phyloP scores from a whole-genome alignment of 2,797 vertebrate species.

The Chelonia mydas region DNA sequence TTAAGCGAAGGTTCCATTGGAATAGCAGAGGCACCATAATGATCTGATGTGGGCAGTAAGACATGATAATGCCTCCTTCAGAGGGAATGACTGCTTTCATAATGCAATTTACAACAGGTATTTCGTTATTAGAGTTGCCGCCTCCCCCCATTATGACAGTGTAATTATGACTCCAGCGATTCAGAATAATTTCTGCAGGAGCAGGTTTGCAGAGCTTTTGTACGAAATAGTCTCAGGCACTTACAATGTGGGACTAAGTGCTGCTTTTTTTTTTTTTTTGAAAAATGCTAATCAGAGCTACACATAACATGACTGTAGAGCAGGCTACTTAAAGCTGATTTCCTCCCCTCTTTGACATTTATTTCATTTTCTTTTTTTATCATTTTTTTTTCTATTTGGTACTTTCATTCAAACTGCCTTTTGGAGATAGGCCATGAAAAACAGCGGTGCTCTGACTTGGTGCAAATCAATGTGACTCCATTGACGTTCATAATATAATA shows the following conservation, averaged over 20 bases:
- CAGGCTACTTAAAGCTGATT: background rate
- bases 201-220: slow-evolving; percentile 52
- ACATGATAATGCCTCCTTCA: background rate
- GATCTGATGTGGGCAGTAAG: slow-evolving; percentile 25
- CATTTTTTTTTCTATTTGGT: background rate
- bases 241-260: background rate
- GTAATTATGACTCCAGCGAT: slow-evolving; percentile 68
- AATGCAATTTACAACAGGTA: slow-evolving; percentile 32
- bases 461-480: background rate
- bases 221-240: slow-evolving; percentile 45
- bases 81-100: slow-evolving; percentile 10
- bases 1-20: background rate
- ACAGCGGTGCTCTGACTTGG: background rate
- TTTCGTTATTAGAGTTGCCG: background rate
- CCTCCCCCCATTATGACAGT: slow-evolving; percentile 63
- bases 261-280: slow-evolving; percentile 16
- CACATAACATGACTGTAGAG: background rate
- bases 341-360: background rate
- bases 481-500: background rate
- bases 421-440: background rate
- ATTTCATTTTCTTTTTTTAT: accelerated
- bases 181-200: slow-evolving; percentile 56
- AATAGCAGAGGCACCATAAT: slow-evolving; percentile 23
- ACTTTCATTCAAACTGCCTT: background rate
- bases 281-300: background rate